Base-by-base conservation (phyloP, 2,888 invertebrate species). In the Rhingia campestris region DNA sequence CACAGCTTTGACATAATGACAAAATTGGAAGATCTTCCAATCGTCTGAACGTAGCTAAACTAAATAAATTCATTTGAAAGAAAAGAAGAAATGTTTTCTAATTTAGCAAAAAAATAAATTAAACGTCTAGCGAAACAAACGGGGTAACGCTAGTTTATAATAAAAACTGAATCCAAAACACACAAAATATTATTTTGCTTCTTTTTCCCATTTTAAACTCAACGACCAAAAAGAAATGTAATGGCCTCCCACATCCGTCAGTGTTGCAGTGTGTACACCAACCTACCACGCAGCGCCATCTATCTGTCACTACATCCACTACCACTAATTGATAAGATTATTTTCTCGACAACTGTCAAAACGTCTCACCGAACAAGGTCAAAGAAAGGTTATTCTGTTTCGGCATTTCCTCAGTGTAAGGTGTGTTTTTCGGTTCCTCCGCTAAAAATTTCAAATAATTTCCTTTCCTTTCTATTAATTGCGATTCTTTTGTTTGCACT, bases 351-450 rank as follows among this genome's bases (percentile, higher is more conserved):
- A 80, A 39, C 69, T 80, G 84, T 84, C 79, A 84, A 70, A 84
- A 37, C 58, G 49, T 61, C 9, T 66, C 49, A 14, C 9, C 5
- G 41, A 59, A 64, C 74, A 84, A 84, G 84, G 84, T 84, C 84
- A 84, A 84, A 84, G 69, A 80, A 80, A 84, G 80, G 84, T 84
- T 84, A 80, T 84, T 84, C 82, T 82, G 73, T 77, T 82, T 82
- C 77, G 73, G 77, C 67, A 82, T 64, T 82, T 79, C 73, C 54
- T 54, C 73, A 56, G 51, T 9, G 63, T 54, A 82, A 82, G 82
- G 77, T 82, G 82, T 69, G 82, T 76, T 63, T 63, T 47, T 14
- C 43, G 35, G 7, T n/a, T 58, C 51, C 58, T 73, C 69, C 56
- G 10, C 5, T 9, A 0, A 56, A n/a, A 69, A 32, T 63, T 66